A percentile compares a stretch with the other conserved stretches of the same genome.
phyloP scores from a whole-genome alignment of 2,113 vertebrate species.

The Syrmaticus mikado region DNA sequence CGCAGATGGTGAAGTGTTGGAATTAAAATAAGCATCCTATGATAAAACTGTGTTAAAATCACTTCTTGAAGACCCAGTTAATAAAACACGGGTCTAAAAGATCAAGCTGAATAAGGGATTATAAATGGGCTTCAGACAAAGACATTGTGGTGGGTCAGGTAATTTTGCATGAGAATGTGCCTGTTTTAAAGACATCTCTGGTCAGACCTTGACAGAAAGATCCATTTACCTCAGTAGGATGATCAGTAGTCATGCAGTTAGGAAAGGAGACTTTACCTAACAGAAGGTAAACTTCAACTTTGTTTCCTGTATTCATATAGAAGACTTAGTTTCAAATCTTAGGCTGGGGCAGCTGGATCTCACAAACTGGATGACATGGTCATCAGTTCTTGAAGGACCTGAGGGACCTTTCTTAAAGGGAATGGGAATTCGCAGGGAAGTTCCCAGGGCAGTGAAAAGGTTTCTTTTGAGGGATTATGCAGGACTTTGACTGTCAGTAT shows the following conservation, averaged over 20 bases:
- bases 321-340: not conserved
- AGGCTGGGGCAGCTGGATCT: not conserved
- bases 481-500: not conserved
- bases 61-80: not conserved
- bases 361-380: not conserved
- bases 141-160: not conserved
- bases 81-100: not conserved
- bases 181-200: not conserved
- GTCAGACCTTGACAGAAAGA: not conserved
- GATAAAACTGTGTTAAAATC: not conserved
- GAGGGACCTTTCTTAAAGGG: not conserved
- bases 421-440: not conserved
- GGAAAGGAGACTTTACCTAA: not conserved
- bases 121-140: not conserved
- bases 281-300: not conserved
- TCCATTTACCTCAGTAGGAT: not conserved
- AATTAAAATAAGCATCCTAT: not conserved
- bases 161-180: not conserved
- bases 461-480: not conserved
- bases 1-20: not conserved
- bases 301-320: not conserved
- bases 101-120: not conserved
- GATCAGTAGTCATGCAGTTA: not conserved
- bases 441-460: accelerated
- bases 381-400: not conserved